Conservation (phyloP, 2,888 invertebrate species). For the Diarsia dahlii region DNA sequence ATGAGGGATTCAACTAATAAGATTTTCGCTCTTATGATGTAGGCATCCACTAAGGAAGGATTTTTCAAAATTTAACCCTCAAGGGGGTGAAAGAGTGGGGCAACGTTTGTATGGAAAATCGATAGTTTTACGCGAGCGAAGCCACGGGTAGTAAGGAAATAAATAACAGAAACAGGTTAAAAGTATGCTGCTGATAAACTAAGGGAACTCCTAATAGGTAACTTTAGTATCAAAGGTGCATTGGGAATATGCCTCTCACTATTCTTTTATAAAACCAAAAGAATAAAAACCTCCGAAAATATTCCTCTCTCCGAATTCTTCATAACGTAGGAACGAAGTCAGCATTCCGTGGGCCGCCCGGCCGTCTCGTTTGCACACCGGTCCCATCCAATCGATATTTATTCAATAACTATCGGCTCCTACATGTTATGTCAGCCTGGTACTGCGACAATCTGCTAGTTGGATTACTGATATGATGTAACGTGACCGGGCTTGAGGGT, state of each 20-base stretch:
- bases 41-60: too few relatives aligned
- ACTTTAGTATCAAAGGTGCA: neutral
- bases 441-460: constrained; percentile 20
- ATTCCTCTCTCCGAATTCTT: neutral
- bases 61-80: too few relatives aligned
- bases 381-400: constrained; percentile 32
- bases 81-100: too few relatives aligned
- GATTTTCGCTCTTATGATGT: too few relatives aligned
- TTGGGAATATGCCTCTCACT: neutral
- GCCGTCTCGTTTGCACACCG: constrained; percentile 22
- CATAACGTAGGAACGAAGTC: neutral
- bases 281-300: neutral
- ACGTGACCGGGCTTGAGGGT: neutral
- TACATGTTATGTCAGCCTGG: neutral
- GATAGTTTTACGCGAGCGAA: too few relatives aligned
- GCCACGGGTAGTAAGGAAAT: too few relatives aligned
- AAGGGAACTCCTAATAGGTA: too few relatives aligned
- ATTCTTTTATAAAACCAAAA: neutral
- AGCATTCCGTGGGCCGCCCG: neutral
- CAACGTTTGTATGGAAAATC: too few relatives aligned
- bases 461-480: constrained; percentile 8
- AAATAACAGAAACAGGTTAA: too few relatives aligned
- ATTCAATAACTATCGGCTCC: constrained; percentile 42
- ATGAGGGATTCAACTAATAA: too few relatives aligned
- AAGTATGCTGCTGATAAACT: too few relatives aligned